Percentiles rank a stretch among this genome's conserved stretches.
These are phyloP conservation scores for Dermatophagoides farinae DNA, from an alignment of 1,140 invertebrate species.

Conservation along the genomic window DNA sequence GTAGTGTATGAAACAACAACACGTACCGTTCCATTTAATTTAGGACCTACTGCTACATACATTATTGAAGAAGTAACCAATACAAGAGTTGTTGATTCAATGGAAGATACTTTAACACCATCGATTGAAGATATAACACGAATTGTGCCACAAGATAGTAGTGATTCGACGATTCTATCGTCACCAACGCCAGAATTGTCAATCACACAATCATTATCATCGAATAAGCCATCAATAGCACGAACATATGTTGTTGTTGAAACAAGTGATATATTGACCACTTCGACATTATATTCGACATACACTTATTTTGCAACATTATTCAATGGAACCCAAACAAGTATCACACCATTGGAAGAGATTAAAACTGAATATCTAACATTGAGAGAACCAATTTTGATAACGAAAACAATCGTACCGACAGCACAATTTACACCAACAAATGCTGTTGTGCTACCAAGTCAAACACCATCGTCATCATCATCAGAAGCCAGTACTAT, in stretches of 20 bases:
- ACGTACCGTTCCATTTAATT: conserved; percentile 19
- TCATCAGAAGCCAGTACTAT: neutral
- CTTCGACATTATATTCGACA: conserved; percentile 17
- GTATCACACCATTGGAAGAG: conserved; percentile 20
- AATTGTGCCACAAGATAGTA: neutral
- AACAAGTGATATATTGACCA: conserved; percentile 18
- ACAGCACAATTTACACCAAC: neutral
- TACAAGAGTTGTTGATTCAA: conserved; percentile 14
- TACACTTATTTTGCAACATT: conserved; percentile 21
- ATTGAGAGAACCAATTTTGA: conserved; percentile 8
- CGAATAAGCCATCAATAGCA: conserved; percentile 1
- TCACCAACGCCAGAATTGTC: neutral
- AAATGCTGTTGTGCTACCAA: neutral
- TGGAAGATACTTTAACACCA: neutral
- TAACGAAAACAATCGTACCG: conserved; percentile 10
- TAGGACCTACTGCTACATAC: conserved; percentile 15
- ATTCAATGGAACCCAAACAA: conserved; percentile 19
- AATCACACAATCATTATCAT: conserved; percentile 35
- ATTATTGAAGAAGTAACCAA: conserved; percentile 21
- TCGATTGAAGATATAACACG: neutral
- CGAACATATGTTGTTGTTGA: conserved; percentile 13
- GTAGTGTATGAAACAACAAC: conserved; percentile 20
- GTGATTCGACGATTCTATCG: neutral
- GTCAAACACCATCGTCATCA: neutral
- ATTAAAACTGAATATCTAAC: conserved; percentile 18